Evolutionary conservation across 2,113 vertebrate species (phyloP).

Genomic region (Bungarus multicinctus): DNA sequence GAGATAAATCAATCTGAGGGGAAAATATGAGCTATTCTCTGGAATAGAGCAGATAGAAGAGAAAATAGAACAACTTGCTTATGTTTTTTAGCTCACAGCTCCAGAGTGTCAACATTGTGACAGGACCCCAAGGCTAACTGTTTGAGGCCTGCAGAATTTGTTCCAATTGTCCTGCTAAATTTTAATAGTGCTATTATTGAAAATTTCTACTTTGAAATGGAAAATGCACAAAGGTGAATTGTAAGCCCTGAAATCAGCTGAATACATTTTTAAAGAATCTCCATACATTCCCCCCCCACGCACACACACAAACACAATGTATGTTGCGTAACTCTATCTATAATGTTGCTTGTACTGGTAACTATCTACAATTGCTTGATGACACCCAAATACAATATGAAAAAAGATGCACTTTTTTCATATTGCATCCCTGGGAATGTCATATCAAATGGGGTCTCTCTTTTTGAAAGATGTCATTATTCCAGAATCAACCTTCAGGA

Average conservation of each 20-base stretch:
- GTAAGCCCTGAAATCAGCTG: not conserved
- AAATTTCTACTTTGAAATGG: not conserved
- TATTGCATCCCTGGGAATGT: slow-evolving; percentile 28
- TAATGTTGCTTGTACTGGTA: slow-evolving; percentile 12
- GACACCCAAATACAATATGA: not conserved
- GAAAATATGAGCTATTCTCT: slow-evolving; percentile 1
- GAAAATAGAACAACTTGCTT: slow-evolving; percentile 8
- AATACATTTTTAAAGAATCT: not conserved
- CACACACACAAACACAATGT: not conserved
- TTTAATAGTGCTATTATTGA: not conserved
- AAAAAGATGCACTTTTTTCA: not conserved
- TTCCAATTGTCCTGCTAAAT: not conserved
- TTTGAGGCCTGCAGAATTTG: not conserved
- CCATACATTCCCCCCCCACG: no score
- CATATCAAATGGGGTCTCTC: not conserved
- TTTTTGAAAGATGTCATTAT: not conserved
- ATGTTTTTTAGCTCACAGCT: not conserved
- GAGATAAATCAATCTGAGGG: slow-evolving; percentile 34
- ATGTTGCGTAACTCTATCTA: slow-evolving; percentile 23
- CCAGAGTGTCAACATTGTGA: not conserved
- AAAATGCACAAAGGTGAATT: not conserved
- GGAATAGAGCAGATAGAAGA: not conserved
- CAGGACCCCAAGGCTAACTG: not conserved
- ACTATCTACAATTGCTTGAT: slow-evolving; percentile 49
- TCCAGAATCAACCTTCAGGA: not conserved